Evolutionary conservation across 2,888 invertebrate genomes (phyloP).

Genomic region (Eurytoma californica): DNA sequence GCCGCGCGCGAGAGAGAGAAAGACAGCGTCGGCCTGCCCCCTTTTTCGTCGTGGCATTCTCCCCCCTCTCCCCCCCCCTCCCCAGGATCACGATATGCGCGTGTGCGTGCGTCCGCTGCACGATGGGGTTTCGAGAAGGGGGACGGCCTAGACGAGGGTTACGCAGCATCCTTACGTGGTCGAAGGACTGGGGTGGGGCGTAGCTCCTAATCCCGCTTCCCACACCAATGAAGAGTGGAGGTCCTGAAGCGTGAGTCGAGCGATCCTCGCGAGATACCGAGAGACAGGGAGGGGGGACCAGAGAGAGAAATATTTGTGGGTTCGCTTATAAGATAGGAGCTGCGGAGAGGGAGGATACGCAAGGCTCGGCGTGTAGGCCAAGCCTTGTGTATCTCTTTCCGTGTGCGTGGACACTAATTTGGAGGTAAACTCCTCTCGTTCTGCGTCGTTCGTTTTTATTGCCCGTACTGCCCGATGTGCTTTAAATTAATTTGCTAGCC

Average conservation of each 20-base stretch:
- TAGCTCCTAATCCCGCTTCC: conserved; percentile 62
- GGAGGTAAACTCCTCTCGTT: conserved; percentile 27
- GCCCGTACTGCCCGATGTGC: conserved; percentile 26
- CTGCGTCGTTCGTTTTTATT: conserved; percentile 31
- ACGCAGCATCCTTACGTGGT: conserved; percentile 54
- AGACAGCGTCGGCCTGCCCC: conserved; percentile 54
- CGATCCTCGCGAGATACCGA: conserved; percentile 34
- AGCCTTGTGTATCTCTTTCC: neutral
- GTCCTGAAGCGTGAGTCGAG: neutral
- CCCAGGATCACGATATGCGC: neutral
- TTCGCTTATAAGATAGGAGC: conserved; percentile 1
- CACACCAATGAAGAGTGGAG: conserved; percentile 51
- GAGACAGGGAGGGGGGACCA: neutral
- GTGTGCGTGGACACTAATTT: conserved; percentile 41
- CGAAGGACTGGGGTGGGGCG: conserved; percentile 70
- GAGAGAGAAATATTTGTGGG: conserved; percentile 40
- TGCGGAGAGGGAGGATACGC: neutral
- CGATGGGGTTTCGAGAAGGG: conserved; percentile 68
- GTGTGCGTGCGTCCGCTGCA: conserved; percentile 54
- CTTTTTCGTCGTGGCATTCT: conserved; percentile 19
- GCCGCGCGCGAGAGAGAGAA: conserved; percentile 17
- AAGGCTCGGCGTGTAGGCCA: neutral
- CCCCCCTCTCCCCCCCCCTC: conserved; percentile 45
- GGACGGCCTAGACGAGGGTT: conserved; percentile 64
- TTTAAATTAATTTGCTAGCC: conserved; percentile 50